Percentiles rank a stretch among this genome's conserved stretches.
These are phyloP conservation scores for Pristionchus maxplancki DNA, from an alignment of 2,888 invertebrate genomes.

Conservation along the genomic window DNA sequence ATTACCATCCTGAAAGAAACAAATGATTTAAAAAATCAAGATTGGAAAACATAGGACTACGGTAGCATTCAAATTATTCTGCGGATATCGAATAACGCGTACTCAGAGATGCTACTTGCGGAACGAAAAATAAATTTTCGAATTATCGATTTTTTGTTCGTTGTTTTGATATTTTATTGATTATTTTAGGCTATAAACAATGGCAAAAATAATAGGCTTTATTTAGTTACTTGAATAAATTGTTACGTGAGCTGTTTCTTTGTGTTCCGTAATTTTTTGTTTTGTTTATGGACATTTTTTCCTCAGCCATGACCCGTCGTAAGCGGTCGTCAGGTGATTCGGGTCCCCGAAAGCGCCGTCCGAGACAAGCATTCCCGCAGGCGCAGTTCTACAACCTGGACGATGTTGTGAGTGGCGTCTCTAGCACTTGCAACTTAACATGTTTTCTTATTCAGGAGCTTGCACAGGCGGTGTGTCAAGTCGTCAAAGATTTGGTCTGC, in stretches of 20 bases:
- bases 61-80: not conserved
- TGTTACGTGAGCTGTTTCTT: not conserved
- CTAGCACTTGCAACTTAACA: not conserved
- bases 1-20: constrained; percentile 15
- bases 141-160: not conserved
- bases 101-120: not conserved
- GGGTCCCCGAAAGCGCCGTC: not conserved
- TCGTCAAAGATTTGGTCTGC: constrained; percentile 20
- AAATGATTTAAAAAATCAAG: not conserved
- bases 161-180: not conserved
- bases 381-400: not conserved
- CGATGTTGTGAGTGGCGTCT: not conserved
- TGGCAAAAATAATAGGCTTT: not conserved
- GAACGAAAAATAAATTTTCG: not conserved
- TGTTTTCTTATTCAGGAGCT: constrained; percentile 10
- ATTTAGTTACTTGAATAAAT: not conserved
- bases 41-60: not conserved
- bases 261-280: not conserved
- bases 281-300: not conserved
- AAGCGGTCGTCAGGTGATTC: not conserved
- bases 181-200: not conserved
- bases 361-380: not conserved
- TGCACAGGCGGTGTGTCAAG: constrained; percentile 3
- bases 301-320: not conserved
- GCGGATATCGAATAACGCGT: not conserved